These are phyloP conservation scores for Gorsachius magnificus DNA, from an alignment of 2,797 vertebrate genomes.

Conservation along the genomic window DNA sequence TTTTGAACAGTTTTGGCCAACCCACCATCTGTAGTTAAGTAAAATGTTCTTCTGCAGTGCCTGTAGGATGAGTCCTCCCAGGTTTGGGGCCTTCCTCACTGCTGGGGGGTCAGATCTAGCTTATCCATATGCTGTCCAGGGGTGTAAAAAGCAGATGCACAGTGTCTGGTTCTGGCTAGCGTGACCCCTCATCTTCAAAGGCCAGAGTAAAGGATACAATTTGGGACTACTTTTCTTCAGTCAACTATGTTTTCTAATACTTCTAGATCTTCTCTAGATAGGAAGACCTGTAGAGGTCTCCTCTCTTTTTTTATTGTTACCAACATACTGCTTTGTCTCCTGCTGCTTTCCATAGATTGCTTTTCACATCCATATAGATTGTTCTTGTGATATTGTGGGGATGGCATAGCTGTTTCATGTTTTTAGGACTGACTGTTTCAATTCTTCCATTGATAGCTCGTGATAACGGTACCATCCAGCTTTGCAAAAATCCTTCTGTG, in stretches of 20 bases:
- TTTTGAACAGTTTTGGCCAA: neutral
- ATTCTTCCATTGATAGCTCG: neutral
- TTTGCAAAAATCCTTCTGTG: neutral
- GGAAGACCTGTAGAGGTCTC: neutral
- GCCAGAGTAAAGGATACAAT: neutral
- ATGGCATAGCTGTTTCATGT: rapidly evolving
- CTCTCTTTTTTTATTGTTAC: neutral
- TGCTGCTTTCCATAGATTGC: neutral
- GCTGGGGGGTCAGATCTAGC: neutral
- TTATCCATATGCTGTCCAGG: rapidly evolving
- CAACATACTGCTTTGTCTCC: neutral
- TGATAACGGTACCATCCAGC: neutral
- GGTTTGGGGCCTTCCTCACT: neutral
- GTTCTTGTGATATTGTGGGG: neutral
- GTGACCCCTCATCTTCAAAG: neutral
- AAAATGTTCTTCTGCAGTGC: neutral
- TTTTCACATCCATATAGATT: neutral
- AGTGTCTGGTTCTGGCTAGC: neutral
- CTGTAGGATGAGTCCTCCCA: neutral
- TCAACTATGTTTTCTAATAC: neutral
- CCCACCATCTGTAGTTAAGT: neutral
- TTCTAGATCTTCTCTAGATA: neutral
- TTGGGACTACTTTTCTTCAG: neutral
- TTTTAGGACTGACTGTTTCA: neutral
- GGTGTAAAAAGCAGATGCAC: neutral